Evolutionary conservation across 1,140 invertebrate genomes (phyloP), one percentile per base, ranked within the genome.

Genomic region (Pseudomyrmex cubaensis): DNA sequence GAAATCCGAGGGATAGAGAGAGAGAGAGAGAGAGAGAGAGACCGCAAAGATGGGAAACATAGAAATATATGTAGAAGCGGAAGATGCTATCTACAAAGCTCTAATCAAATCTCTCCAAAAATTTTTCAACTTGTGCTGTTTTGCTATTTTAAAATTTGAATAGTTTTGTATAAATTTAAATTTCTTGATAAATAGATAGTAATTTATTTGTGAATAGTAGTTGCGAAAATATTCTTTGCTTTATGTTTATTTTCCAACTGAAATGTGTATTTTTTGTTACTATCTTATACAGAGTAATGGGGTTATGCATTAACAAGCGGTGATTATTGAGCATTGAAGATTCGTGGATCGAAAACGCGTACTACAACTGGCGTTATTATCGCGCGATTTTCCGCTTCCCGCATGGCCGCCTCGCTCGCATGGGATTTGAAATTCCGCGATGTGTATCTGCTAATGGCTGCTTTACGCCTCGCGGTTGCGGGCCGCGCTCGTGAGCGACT

Each of bases 391-490:
- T 80, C 66, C 76, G 66, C 76, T 80, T 72, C 56, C 76, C 76
- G 75, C 75, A 64, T 63, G 73, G 48, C 73, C 73, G 54, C 64
- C n/a, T 57, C 35, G 75, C 63, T 80, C 66, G 66, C 76, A 13
- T 50, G 54, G 54, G 54, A 72, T 80, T 80, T 70, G 66, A 80
- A 80, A 80, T 72, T 80, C 66, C 54, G 66, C 76, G 76, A 80
- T 80, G 76, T 72, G 76, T 80, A 80, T 80, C 76, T 80, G 20
- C 54, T 80, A 80, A 80, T 72, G 66, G 76, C 54, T 72, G 66
- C 64, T 80, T 80, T 70, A 80, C 76, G 76, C 76, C 44, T 72
- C 66, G 76, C 66, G 54, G 54, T 59, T 50, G 64, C 46, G 13
- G 44, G 54, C 66, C 66, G 56, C 76, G 13, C 48, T 80, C 66